Evolutionary conservation across 2,113 vertebrate species (phyloP).

Genomic region (Pluvianellus socialis): DNA sequence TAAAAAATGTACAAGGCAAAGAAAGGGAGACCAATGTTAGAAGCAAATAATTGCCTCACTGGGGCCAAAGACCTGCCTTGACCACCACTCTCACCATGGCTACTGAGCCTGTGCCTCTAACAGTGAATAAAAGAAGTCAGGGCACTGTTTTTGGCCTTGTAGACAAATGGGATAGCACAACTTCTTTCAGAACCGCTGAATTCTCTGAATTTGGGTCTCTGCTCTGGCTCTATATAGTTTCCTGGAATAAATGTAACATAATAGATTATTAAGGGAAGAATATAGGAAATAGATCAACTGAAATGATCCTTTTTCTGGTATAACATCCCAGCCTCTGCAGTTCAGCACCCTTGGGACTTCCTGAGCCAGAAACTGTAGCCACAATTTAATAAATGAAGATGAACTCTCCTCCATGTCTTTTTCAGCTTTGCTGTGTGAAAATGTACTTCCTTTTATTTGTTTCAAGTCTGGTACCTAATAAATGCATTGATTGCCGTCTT

Average conservation of each 20-base stretch:
- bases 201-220: neutral
- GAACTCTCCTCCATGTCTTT: neutral
- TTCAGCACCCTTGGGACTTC: neutral
- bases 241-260: neutral
- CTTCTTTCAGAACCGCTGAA: neutral
- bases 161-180: neutral
- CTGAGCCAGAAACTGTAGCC: neutral
- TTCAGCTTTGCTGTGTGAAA: neutral
- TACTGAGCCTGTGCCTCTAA: neutral
- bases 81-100: neutral
- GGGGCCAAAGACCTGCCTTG: neutral
- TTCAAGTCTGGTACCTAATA: neutral
- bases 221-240: neutral
- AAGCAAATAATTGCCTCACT: neutral
- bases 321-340: neutral
- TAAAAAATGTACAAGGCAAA: neutral
- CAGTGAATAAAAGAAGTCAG: neutral
- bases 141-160: neutral
- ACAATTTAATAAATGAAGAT: neutral
- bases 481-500: neutral
- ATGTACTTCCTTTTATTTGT: neutral
- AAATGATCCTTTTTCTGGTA: neutral
- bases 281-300: neutral
- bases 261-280: neutral
- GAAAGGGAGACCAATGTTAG: neutral